Base-by-base conservation (phyloP, 2,888 invertebrate genomes). In the Coronaproctus castanopsis region DNA sequence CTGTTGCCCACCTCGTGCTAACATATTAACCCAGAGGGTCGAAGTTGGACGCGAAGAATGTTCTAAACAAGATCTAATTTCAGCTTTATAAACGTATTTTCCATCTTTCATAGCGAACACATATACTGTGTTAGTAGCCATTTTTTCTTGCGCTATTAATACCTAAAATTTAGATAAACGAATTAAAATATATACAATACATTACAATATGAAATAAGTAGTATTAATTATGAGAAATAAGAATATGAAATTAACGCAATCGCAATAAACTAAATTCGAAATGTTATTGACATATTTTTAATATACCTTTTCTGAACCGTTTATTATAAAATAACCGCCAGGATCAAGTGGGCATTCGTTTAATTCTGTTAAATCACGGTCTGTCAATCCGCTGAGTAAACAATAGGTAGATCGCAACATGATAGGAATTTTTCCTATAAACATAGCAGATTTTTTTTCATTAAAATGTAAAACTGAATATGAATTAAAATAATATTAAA, bases 81-180 rank as follows among this genome's bases (percentile, higher is more conserved):
- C 98, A 61, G 96, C 87, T 77, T 97, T 98, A 71, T 85, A 98
- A 0, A 97, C 96, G 76, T 90, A 99, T 73, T 99, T 99, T 22
- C 95, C 92, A 73, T 98, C 98, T 75, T 98, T 98, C 91, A 98
- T 95, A 67, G 91, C 87, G 70, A 99, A 99, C 18, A 99, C 98
- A 74, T 99, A 99, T 1, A 99, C 98, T 54, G 98, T 98, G 71
- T 99, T 99, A 5, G 97, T 97, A 3, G 98, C 98, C 98, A 99
- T 99, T 75, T 98, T 98, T 71, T 99, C 98, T 73, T 99, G 98
- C 0, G 98, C 98, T 71, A 99, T 98, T 36, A 99, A 75, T 2
- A 97, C 81, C 76, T 76, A 59, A 5, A 64, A 64, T 14, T 5
- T 36, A 36, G 8, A 36, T n/a, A n/a, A n/a, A n/a, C n/a, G n/a